Evolutionary conservation across 2,888 invertebrate species (phyloP).

Genomic region (Saturnia japonica): DNA sequence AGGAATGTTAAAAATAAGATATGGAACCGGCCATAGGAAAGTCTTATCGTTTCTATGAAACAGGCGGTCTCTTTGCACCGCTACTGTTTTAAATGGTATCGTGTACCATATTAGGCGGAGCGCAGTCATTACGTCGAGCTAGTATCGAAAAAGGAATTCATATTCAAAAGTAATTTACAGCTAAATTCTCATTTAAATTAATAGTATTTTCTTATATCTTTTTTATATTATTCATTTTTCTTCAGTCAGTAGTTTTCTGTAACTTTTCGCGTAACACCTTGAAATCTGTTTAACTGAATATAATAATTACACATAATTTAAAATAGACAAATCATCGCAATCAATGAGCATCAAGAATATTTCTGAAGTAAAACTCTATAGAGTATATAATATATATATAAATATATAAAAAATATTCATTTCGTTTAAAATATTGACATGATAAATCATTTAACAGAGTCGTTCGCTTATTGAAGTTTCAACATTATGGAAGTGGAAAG

Average conservation of each 20-base stretch:
- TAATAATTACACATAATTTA: too few species aligned
- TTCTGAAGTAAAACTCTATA: background rate
- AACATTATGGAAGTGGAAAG: background rate
- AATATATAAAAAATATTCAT: background rate
- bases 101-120: background rate
- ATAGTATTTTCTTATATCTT: background rate
- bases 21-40: background rate
- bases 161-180: background rate
- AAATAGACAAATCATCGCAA: background rate
- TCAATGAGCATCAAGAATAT: background rate
- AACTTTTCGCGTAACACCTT: too few species aligned
- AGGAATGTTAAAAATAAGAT: background rate
- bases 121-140: background rate
- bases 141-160: background rate
- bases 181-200: background rate
- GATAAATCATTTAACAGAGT: constrained; percentile 5
- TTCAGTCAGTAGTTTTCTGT: background rate
- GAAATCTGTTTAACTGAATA: too few species aligned
- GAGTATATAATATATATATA: background rate
- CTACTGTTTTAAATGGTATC: background rate
- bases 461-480: constrained; percentile 6
- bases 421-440: constrained; percentile 5
- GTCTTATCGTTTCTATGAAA: background rate
- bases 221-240: background rate
- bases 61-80: background rate